Evolutionary conservation across 1,140 invertebrate species (phyloP).

Genomic region (Akabosia matsudoensis): DNA sequence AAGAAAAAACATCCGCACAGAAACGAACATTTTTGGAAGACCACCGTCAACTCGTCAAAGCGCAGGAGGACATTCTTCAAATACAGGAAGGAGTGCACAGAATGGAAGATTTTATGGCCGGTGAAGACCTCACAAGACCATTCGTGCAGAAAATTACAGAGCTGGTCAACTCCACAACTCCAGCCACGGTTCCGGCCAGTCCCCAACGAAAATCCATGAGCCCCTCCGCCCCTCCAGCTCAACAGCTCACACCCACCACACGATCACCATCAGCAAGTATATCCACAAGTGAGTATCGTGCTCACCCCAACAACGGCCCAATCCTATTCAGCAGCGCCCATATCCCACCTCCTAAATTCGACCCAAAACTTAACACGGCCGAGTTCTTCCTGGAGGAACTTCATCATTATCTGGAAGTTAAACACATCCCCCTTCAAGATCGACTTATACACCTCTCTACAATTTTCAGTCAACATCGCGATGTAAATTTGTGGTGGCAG

Average conservation of each 20-base stretch:
- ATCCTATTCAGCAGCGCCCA: neutral
- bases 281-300: neutral
- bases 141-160: neutral
- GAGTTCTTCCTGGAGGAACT: neutral
- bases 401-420: neutral
- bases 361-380: slow-evolving; percentile 10
- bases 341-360: neutral
- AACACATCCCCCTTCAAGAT: neutral
- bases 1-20: no score
- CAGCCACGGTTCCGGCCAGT: neutral
- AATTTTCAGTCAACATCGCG: neutral
- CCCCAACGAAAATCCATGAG: neutral
- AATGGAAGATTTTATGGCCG: neutral
- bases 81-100: neutral
- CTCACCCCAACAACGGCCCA: neutral
- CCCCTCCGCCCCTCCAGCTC: neutral
- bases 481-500: neutral
- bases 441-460: neutral
- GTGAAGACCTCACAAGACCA: neutral
- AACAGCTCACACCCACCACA: neutral
- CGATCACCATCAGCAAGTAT: neutral
- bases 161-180: neutral
- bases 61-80: no score
- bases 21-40: no score
- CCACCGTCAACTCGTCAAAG: no score